These are phyloP conservation scores for Onychorhynchus coronatus DNA, from an alignment of 2,113 vertebrate species.

Conservation along the genomic window DNA sequence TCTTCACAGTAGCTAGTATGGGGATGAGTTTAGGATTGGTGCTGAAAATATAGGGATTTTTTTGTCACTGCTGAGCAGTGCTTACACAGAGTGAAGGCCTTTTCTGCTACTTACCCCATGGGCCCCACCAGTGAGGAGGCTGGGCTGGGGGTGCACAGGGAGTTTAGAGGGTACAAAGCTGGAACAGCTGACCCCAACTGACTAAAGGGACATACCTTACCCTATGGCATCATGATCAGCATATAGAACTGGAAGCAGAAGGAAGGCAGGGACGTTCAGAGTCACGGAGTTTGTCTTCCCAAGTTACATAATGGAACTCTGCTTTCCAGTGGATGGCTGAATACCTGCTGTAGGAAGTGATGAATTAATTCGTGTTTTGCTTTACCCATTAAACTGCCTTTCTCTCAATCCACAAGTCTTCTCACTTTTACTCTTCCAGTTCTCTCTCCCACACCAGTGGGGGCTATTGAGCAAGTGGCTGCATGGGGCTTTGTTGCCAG, in stretches of 20 bases:
- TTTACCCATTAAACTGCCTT: neutral
- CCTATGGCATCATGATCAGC: neutral
- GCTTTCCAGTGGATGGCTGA: neutral
- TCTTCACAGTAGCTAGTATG: too few relatives aligned
- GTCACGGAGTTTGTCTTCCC: neutral
- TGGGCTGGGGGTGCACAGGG: neutral
- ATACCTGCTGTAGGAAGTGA: neutral
- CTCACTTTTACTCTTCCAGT: neutral
- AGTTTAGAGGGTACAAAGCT: neutral
- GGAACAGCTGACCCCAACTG: neutral
- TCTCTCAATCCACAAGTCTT: neutral
- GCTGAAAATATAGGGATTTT: neutral
- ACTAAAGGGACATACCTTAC: neutral
- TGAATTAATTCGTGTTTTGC: neutral
- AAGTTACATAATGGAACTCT: neutral
- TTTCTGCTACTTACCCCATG: neutral
- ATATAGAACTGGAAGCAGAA: neutral
- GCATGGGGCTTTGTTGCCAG: neutral
- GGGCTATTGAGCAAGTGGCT: neutral
- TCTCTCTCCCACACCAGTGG: neutral
- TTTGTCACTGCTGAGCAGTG: too few relatives aligned
- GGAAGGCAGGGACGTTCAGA: neutral
- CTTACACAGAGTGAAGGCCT: too few relatives aligned
- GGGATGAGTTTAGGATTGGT: neutral
- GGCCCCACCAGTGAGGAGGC: too few relatives aligned